A percentile compares a stretch with the other conserved stretches of the same genome.
phyloP scores from a whole-genome alignment of 2,113 vertebrate genomes.

The Chrysemys picta region DNA sequence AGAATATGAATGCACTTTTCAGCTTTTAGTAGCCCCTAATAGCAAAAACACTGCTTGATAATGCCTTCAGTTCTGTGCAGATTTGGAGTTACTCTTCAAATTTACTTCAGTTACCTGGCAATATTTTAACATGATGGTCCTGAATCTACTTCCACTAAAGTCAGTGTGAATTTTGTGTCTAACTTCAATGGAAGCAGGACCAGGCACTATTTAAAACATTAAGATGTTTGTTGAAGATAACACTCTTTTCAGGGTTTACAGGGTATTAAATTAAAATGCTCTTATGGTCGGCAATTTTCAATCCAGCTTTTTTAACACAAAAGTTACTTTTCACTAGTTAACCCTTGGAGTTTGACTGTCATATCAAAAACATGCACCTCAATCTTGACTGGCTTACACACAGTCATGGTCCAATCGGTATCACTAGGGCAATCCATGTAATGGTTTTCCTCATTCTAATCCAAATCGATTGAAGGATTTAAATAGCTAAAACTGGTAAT shows the following conservation, averaged over 20 bases:
- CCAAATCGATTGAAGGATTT: not conserved
- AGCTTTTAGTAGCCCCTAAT: not conserved
- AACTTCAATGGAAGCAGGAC: not conserved
- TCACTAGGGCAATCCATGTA: not conserved
- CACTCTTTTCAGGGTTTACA: not conserved
- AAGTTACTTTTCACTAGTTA: not conserved
- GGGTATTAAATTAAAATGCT: not conserved
- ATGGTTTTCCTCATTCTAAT: not conserved
- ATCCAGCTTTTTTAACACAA: not conserved
- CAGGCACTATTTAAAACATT: not conserved
- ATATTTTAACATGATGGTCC: not conserved
- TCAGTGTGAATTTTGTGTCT: not conserved
- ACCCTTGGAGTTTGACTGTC: not conserved
- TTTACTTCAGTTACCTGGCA: not conserved
- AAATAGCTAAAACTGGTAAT: not conserved
- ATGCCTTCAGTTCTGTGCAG: not conserved
- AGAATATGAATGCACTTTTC: slow-evolving; percentile 4
- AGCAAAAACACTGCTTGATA: not conserved
- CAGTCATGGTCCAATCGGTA: not conserved
- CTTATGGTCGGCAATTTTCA: not conserved
- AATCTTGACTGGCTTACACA: not conserved
- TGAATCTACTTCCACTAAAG: not conserved
- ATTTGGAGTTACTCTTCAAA: slow-evolving; percentile 13
- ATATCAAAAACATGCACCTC: not conserved
- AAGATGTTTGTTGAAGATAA: not conserved